Conservation (phyloP, 2,797 vertebrate genomes). For the Lates japonicus region DNA sequence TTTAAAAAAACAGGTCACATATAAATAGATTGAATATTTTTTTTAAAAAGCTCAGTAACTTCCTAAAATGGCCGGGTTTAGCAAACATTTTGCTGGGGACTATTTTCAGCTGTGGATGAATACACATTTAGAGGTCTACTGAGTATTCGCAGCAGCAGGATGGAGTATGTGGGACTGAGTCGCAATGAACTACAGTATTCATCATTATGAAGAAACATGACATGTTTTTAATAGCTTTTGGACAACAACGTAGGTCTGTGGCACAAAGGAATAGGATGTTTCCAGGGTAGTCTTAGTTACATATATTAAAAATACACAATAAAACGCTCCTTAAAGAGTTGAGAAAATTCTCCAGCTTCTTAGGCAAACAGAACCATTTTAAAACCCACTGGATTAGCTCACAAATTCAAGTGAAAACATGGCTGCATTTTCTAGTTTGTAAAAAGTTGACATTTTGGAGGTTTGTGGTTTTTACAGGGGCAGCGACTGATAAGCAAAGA, state of each 20-base stretch:
- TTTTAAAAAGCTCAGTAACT: not conserved
- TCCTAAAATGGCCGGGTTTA: not conserved
- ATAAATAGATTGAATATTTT: not conserved
- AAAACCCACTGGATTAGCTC: not conserved
- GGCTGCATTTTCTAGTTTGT: not conserved
- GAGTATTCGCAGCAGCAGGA: not conserved
- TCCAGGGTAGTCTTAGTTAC: not conserved
- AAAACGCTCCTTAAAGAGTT: not conserved
- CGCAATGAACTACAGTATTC: not conserved
- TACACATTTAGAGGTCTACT: not conserved
- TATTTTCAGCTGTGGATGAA: slow-evolving; percentile 11
- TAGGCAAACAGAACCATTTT: not conserved
- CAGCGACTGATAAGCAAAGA: slow-evolving; percentile 8
- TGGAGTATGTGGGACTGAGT: not conserved
- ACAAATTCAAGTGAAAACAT: not conserved
- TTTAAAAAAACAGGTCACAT: not conserved
- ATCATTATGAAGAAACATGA: not conserved
- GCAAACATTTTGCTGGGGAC: not conserved
- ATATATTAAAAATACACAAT: not conserved
- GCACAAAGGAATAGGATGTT: not conserved
- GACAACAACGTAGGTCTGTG: not conserved
- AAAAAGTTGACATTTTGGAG: not conserved
- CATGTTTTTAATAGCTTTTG: not conserved
- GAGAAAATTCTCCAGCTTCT: not conserved
- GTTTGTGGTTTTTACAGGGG: not conserved